A percentile compares a stretch with the other conserved stretches of the same genome.
Conservation (phyloP, 2,797 vertebrate genomes). For the Lithobates sylvaticus region DNA sequence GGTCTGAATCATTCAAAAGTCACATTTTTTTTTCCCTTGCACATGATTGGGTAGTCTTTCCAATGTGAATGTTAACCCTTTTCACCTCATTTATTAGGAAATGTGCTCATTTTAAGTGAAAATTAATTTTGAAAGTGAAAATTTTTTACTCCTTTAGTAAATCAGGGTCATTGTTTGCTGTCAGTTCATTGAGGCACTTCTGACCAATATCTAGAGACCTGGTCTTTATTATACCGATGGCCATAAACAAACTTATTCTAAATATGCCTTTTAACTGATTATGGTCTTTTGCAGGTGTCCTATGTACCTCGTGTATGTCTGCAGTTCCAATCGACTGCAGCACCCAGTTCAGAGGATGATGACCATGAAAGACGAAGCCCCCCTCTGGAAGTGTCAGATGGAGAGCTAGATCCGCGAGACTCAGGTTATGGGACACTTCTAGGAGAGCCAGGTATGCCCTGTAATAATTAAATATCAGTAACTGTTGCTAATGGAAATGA, state of each 20-base stretch:
- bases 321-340: constrained; percentile 81
- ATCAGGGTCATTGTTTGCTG: neutral
- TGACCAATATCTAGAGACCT: neutral
- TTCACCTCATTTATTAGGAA: no score
- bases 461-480: neutral
- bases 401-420: constrained; percentile 87
- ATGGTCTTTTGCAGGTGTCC: constrained; percentile 76
- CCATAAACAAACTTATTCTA: no score
- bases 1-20: no score
- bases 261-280: no score
- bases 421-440: constrained; percentile 81
- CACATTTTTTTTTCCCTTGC: no score
- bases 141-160: no score
- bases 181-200: neutral
- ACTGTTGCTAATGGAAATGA: no score
- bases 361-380: constrained; percentile 89
- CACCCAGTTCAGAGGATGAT: constrained; percentile 94
- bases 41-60: no score
- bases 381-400: constrained; percentile 94
- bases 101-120: no score
- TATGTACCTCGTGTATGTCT: constrained; percentile 85
- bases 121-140: no score
- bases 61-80: no score
- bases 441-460: constrained; percentile 82
- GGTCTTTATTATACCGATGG: no score